A percentile compares a stretch with the other conserved stretches of the same genome.
These are phyloP conservation scores for Hippocampus guttulatus DNA, from an alignment of 2,113 vertebrate genomes.

Conservation along the genomic window DNA sequence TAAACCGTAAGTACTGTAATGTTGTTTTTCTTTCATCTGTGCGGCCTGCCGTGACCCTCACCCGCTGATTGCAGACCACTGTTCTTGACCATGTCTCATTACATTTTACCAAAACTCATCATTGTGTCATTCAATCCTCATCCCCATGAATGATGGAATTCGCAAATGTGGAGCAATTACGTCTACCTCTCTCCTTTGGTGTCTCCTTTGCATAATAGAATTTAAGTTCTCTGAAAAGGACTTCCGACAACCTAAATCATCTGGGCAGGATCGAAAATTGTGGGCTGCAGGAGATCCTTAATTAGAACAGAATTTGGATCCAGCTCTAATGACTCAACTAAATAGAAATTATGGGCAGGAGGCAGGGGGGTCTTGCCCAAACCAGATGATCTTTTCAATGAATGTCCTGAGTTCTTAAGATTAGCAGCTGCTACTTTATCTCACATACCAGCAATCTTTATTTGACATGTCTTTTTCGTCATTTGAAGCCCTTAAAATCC, in stretches of 20 bases:
- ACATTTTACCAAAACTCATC: no score
- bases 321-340: neutral
- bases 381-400: conserved; percentile 1
- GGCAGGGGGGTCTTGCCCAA: neutral
- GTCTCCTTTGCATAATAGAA: neutral
- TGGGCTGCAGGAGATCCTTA: neutral
- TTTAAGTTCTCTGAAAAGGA: neutral
- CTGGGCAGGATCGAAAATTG: neutral
- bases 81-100: no score
- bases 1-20: no score
- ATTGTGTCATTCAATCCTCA: no score
- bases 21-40: no score
- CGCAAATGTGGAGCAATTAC: no score
- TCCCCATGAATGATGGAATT: no score
- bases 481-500: neutral
- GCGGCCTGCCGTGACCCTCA: no score
- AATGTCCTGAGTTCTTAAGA: neutral
- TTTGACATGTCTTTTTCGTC: neutral
- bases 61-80: no score
- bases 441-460: neutral
- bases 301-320: neutral
- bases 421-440: conserved; percentile 5
- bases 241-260: neutral
- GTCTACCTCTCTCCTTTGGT: no score
- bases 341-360: neutral